Percentiles rank a stretch among this genome's conserved stretches.
Conservation (phyloP, 2,797 vertebrate genomes). For the Carapus acus region DNA sequence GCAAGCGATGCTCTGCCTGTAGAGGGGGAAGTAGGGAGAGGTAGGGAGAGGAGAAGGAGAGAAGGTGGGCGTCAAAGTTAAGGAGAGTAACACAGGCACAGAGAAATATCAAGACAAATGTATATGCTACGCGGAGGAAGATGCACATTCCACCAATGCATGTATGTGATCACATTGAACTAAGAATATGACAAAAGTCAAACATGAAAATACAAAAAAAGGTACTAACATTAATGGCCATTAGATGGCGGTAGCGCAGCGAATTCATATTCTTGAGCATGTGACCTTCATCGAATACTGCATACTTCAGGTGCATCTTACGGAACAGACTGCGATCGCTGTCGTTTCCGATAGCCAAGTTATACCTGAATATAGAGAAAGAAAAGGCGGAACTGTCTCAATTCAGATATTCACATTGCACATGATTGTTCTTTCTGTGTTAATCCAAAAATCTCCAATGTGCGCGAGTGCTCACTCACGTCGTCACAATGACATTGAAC, state of each 20-base stretch:
- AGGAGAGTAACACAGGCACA: too few relatives aligned
- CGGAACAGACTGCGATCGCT: slow-evolving; percentile 88
- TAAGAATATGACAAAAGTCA: too few relatives aligned
- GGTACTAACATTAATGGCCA: slow-evolving; percentile 92
- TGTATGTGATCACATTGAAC: too few relatives aligned
- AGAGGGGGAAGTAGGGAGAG: not conserved
- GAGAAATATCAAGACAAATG: not conserved
- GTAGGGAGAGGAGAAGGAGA: not conserved
- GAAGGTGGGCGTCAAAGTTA: not conserved
- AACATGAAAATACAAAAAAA: not conserved
- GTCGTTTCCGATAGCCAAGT: slow-evolving; percentile 84
- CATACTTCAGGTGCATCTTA: slow-evolving; percentile 82
- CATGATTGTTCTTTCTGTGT: too few relatives aligned
- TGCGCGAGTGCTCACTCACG: slow-evolving; percentile 76
- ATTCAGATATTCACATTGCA: too few relatives aligned
- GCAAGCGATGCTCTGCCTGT: slow-evolving; percentile 86
- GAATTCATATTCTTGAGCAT: slow-evolving; percentile 99
- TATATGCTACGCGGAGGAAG: too few relatives aligned
- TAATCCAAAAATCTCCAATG: too few relatives aligned
- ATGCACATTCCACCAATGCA: too few relatives aligned
- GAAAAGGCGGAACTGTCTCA: too few relatives aligned
- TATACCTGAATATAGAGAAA: slow-evolving; percentile 75
- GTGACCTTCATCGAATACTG: slow-evolving; percentile 96
- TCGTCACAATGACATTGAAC: slow-evolving; percentile 90
- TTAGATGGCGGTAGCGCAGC: slow-evolving; percentile 90